A percentile compares a stretch with the other conserved stretches of the same genome.
Evolutionary conservation across 2,888 invertebrate species (phyloP).

Genomic region (Carpatolechia fugitivella): DNA sequence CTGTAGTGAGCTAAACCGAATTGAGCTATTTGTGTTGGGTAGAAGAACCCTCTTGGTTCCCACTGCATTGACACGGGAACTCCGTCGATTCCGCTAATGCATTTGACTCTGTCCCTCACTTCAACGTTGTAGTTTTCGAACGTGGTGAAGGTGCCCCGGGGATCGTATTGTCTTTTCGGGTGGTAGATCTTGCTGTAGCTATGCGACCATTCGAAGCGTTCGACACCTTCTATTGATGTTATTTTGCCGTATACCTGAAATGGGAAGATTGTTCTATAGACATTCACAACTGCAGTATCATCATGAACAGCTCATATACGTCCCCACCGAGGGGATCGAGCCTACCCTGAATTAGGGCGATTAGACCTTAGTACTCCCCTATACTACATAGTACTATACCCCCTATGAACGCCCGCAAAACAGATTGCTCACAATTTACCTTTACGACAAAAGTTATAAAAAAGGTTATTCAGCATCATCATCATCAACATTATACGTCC

Average conservation of each 20-base stretch:
- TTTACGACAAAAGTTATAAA: no score
- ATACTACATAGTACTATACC: no score
- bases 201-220: conserved; percentile 96
- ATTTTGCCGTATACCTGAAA: conserved; percentile 90
- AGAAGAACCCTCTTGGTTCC: conserved; percentile 97
- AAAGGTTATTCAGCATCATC: no score
- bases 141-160: conserved; percentile 95
- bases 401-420: no score
- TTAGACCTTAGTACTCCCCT: no score
- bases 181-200: conserved; percentile 95
- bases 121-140: conserved; percentile 99
- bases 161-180: conserved; percentile 93
- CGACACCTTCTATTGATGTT: conserved; percentile 84
- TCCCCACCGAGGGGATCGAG: no score
- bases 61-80: conserved; percentile 98
- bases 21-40: conserved; percentile 99
- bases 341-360: no score
- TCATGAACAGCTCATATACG: no score
- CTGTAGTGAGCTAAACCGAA: conserved; percentile 98
- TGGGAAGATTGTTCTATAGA: background rate
- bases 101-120: conserved; percentile 96
- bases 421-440: no score
- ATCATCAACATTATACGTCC: no score
- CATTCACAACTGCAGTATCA: no score
- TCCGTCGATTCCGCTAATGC: conserved; percentile 95